phyloP scores from a whole-genome alignment of 1,140 invertebrate species.

The Drosophila virilis region DNA sequence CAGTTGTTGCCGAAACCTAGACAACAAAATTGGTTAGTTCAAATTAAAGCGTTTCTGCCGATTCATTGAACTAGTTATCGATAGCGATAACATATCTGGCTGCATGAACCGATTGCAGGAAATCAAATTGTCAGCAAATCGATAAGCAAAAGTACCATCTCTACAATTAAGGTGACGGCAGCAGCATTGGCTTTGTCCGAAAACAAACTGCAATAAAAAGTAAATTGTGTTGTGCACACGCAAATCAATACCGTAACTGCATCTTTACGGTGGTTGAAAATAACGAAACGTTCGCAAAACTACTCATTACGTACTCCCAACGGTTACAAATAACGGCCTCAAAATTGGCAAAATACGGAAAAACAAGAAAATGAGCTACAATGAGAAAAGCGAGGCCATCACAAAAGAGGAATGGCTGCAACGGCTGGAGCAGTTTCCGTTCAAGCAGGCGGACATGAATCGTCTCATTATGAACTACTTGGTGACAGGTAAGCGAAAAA shows the following conservation, averaged over 20 bases:
- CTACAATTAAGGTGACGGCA: conserved; percentile 14
- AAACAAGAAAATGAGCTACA: conserved; percentile 86
- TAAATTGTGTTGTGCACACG: conserved; percentile 2
- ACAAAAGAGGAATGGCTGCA: conserved; percentile 88
- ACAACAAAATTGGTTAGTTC: too few species aligned
- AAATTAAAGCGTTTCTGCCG: background rate
- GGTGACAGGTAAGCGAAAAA: conserved; percentile 87
- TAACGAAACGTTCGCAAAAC: conserved; percentile 1
- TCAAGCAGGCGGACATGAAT: conserved; percentile 96
- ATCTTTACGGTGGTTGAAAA: background rate
- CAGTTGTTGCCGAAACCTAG: too few species aligned
- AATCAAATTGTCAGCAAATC: background rate
- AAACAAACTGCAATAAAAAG: conserved; percentile 18
- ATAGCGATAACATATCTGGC: background rate
- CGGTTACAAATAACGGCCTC: conserved; percentile 66
- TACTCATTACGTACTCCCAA: conserved; percentile 28
- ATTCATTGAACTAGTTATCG: background rate
- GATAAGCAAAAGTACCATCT: background rate
- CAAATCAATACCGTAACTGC: background rate
- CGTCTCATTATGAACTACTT: conserved; percentile 99
- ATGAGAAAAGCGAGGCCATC: conserved; percentile 77
- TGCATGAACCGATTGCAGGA: too few species aligned
- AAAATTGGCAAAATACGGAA: conserved; percentile 90
- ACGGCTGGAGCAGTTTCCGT: conserved; percentile 90
- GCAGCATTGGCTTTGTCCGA: conserved; percentile 22